Evolutionary conservation across 2,797 vertebrate species (phyloP).

Genomic region (Trachurus trachurus): DNA sequence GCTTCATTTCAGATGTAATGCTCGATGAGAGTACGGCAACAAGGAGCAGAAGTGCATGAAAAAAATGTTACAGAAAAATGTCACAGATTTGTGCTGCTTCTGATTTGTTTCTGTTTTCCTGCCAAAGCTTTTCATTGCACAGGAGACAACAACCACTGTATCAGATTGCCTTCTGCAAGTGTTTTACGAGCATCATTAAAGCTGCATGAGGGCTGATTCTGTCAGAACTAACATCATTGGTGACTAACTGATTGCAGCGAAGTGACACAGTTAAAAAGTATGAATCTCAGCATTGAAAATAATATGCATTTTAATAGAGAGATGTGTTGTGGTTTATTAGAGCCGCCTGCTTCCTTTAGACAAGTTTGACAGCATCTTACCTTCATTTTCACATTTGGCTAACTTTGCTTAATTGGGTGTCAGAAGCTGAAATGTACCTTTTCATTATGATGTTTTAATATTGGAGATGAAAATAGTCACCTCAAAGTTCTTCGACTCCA

Average conservation of each 20-base stretch:
- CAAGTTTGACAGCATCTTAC: background rate
- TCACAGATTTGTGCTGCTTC: constrained; percentile 37
- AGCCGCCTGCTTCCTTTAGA: background rate
- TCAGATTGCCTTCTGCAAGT: constrained; percentile 21
- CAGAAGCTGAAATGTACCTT: constrained; percentile 1
- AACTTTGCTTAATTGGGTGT: background rate
- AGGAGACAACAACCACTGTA: constrained; percentile 7
- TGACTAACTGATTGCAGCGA: constrained; percentile 28
- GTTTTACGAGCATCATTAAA: constrained; percentile 36
- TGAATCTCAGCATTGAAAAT: constrained; percentile 19
- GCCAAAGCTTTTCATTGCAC: constrained; percentile 22
- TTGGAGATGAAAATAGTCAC: background rate
- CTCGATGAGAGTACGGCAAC: constrained; percentile 8
- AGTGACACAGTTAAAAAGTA: background rate
- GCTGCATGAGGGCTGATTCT: constrained; percentile 33
- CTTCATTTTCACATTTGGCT: background rate
- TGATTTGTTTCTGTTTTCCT: background rate
- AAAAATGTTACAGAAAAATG: constrained; percentile 17
- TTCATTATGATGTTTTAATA: background rate
- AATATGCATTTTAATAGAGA: background rate
- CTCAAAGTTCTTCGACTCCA: too few relatives aligned
- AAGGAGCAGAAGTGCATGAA: constrained; percentile 38
- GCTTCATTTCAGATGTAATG: background rate
- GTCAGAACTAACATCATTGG: constrained; percentile 31
- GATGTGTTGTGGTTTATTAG: background rate